A percentile compares a stretch with the other conserved stretches of the same genome.
Evolutionary conservation across 2,113 vertebrate species (phyloP).

Genomic region (Cebidichthys violaceus): DNA sequence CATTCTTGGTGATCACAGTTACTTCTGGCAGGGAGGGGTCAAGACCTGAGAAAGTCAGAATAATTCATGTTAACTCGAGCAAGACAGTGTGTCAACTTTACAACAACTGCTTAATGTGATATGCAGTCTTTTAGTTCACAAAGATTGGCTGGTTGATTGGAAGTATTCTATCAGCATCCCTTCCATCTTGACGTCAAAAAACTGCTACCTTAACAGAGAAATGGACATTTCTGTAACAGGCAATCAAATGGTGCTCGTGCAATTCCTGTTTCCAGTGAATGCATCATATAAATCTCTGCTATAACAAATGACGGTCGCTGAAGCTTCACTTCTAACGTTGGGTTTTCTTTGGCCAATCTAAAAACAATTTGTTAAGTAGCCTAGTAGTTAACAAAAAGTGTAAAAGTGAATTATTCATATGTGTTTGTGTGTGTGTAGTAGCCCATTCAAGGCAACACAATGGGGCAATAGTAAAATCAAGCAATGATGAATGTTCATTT

Average conservation of each 20-base stretch:
- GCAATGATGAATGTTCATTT: too few species aligned
- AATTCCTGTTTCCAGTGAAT: too few species aligned
- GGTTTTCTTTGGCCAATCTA: too few species aligned
- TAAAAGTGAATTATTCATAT: too few species aligned
- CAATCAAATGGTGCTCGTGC: too few species aligned
- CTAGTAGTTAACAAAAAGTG: too few species aligned
- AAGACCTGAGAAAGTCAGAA: constrained; percentile 10
- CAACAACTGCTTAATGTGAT: not conserved
- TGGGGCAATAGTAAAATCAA: too few species aligned
- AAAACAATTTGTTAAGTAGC: not conserved
- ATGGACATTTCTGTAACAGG: not conserved
- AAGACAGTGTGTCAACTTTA: not conserved
- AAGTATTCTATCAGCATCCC: not conserved
- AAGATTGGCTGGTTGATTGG: not conserved
- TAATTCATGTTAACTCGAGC: not conserved
- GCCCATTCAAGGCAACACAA: too few species aligned
- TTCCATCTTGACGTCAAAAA: not conserved
- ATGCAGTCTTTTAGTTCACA: not conserved
- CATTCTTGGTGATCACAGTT: constrained; percentile 39
- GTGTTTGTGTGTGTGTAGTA: too few species aligned
- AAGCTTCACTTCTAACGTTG: not conserved
- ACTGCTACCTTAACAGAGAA: not conserved
- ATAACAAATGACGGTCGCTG: too few species aligned
- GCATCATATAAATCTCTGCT: too few species aligned
- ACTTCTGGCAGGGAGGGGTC: constrained; percentile 27